These are phyloP conservation scores for Scalopus aquaticus DNA, from an alignment of 2,113 vertebrate species.

Conservation along the genomic window DNA sequence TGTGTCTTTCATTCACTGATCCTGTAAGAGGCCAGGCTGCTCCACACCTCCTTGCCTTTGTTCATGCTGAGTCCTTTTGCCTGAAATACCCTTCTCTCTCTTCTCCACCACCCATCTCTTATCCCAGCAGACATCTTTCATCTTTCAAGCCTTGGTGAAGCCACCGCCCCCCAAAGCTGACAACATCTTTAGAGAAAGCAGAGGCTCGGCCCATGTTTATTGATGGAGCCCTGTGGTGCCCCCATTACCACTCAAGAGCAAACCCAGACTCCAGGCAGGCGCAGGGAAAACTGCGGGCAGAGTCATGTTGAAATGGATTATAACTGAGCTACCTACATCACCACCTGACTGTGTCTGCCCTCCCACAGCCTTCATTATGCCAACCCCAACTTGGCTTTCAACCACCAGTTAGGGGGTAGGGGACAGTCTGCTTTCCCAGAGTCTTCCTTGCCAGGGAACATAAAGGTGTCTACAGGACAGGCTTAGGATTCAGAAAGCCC, in stretches of 20 bases:
- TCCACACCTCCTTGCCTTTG: not conserved
- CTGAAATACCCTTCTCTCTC: not conserved
- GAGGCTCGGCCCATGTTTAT: not conserved
- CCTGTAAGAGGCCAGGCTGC: not conserved
- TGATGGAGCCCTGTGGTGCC: not conserved
- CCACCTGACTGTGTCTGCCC: not conserved
- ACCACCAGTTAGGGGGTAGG: not conserved
- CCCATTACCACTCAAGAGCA: not conserved
- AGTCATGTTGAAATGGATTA: not conserved
- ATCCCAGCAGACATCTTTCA: not conserved
- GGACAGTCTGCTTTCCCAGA: not conserved
- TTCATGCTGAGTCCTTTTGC: not conserved
- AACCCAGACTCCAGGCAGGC: not conserved
- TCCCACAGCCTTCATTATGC: not conserved
- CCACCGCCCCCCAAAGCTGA: not conserved
- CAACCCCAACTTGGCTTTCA: not conserved
- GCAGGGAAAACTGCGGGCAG: not conserved
- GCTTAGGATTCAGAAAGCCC: not conserved
- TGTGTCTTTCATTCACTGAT: not conserved
- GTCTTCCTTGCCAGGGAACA: not conserved
- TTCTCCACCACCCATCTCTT: not conserved
- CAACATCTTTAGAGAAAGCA: not conserved
- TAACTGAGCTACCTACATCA: not conserved
- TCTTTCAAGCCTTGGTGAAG: not conserved
- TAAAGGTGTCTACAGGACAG: not conserved